Conservation (phyloP, 2,113 vertebrate genomes). For the Petrocephalus microphthalmus region DNA sequence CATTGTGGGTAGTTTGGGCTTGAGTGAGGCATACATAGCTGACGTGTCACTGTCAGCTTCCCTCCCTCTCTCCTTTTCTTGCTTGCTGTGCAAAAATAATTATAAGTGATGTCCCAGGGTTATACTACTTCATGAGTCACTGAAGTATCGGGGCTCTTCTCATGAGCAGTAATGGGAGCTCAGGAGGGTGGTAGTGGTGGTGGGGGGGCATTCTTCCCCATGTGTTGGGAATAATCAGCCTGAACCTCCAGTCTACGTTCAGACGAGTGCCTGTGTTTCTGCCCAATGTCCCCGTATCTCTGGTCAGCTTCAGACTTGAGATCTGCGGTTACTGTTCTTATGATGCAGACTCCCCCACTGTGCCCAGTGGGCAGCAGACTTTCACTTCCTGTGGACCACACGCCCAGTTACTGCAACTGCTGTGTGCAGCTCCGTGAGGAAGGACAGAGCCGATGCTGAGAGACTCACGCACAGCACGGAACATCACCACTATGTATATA, state of each 20-base stretch:
- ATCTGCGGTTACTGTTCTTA: neutral
- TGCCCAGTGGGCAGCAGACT: neutral
- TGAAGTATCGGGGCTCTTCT: neutral
- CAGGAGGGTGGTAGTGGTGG: neutral
- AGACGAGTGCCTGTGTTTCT: neutral
- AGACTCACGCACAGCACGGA: neutral
- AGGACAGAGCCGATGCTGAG: neutral
- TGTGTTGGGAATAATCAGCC: neutral
- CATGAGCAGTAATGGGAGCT: neutral
- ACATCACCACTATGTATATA: neutral
- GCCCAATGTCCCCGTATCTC: neutral
- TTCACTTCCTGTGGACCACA: slow-evolving; percentile 29
- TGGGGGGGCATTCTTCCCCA: neutral
- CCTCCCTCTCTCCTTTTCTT: neutral
- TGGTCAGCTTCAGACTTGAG: neutral
- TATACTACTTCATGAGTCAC: neutral
- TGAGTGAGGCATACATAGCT: too few relatives aligned
- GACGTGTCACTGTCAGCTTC: neutral
- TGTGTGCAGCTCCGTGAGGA: neutral
- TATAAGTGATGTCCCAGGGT: neutral
- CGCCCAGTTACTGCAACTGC: neutral
- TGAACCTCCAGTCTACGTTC: neutral
- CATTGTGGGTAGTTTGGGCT: neutral
- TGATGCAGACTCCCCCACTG: neutral
- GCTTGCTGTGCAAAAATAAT: neutral